Evolutionary conservation across 2,113 vertebrate genomes (phyloP), one percentile per base, ranked within the genome.

Genomic region (Isichthys henryi): DNA sequence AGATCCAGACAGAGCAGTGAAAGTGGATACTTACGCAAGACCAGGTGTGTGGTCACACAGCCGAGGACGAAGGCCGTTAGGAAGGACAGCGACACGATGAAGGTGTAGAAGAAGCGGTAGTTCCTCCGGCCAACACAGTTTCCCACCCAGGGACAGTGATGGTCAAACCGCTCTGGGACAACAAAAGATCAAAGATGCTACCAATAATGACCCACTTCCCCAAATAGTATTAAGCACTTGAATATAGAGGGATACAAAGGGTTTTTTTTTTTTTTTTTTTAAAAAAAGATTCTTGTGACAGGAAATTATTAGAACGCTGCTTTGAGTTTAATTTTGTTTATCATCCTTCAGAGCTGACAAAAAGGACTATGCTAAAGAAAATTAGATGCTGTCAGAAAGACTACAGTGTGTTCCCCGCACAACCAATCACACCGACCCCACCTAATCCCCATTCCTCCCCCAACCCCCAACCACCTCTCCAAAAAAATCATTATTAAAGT

Each of bases 121-220:
- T 99, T 99, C 89, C 98, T 96, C 93, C 96, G 98, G 84, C 98
- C 98, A 50, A 99, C 98, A 6, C 98, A 99, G 96, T 99, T 99
- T 66, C 98, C 98, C 87, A 99, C 98, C 98, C 98, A 99, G 17
- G 98, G 98, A 91, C 98, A 99, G 94, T 99, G 98, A 90, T 99
- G 98, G 87, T 99, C 98, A 31, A 99, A 99, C 0, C 98, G 95
- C 92, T 99, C 98, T 99, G 95, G 31, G 31, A 19, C 31, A 1
- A 58, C 1, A 46, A 56, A 89, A 58, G 90, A 66, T 1, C 15
- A 9, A 23, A 70, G 84, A 90, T 15, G 43, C 11, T 1, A 43
- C 17, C 15, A 19, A 77, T 27, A 35, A 13, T 3, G 23, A 11
- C n/a, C 27, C n/a, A 27, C 58, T 27, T 66, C 7, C 8, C 58